phyloP scores from a whole-genome alignment of 2,797 vertebrate species.

The Percopsis omiscomaycus region DNA sequence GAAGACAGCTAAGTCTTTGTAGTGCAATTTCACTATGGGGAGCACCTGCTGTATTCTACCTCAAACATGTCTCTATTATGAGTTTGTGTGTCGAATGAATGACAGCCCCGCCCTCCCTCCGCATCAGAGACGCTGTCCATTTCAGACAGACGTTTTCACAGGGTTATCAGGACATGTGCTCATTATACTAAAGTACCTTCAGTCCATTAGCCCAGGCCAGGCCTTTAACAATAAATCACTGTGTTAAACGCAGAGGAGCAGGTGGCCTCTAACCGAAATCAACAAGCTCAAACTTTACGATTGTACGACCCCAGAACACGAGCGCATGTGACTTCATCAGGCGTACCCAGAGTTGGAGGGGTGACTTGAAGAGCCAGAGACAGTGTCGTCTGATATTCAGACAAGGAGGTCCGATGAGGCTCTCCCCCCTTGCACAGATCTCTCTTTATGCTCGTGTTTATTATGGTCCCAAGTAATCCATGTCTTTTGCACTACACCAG shows the following conservation, averaged over 20 bases:
- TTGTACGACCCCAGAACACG: conserved; percentile 21
- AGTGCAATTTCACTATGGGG: conserved; percentile 33
- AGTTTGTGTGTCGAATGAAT: conserved; percentile 36
- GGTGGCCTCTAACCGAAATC: conserved; percentile 51
- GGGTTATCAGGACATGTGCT: conserved; percentile 39
- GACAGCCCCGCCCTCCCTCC: not conserved
- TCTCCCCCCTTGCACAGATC: conserved; percentile 70
- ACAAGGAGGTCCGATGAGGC: conserved; percentile 51
- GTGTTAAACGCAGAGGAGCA: conserved; percentile 53
- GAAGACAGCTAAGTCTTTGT: conserved; percentile 67
- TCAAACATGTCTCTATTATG: conserved; percentile 50
- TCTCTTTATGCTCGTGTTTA: conserved; percentile 89
- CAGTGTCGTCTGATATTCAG: conserved; percentile 49
- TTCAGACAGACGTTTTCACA: conserved; percentile 5
- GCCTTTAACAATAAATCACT: conserved; percentile 54
- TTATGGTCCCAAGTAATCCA: conserved; percentile 93
- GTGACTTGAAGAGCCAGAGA: conserved; percentile 30
- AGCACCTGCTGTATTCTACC: conserved; percentile 60
- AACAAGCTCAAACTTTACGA: conserved; percentile 7
- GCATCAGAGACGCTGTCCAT: conserved; percentile 15
- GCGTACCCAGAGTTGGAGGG: conserved; percentile 23
- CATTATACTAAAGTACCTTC: conserved; percentile 23
- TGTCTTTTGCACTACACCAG: conserved; percentile 92
- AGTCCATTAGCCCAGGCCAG: conserved; percentile 6
- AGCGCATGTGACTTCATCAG: conserved; percentile 36